phyloP scores from a whole-genome alignment of 2,113 vertebrate species.

The Cavia porcellus region DNA sequence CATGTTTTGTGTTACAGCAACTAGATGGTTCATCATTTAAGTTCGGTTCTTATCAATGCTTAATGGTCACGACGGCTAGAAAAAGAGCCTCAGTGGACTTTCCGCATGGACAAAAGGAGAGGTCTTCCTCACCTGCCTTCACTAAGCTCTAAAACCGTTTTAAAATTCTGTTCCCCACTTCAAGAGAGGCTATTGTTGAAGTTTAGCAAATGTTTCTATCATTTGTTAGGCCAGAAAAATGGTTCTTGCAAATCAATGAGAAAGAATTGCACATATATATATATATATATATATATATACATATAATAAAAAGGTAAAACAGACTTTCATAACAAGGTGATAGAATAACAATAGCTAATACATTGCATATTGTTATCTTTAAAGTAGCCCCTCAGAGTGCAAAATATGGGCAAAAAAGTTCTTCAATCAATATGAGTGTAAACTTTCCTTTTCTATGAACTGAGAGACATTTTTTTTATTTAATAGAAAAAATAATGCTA shows the following conservation, averaged over 20 bases:
- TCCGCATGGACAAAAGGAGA: neutral
- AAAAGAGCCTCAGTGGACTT: neutral
- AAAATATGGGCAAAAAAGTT: neutral
- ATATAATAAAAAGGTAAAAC: too few species aligned
- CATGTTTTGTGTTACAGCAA: neutral
- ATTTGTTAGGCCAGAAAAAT: slow-evolving; percentile 26
- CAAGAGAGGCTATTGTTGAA: slow-evolving; percentile 27
- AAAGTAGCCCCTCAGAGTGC: neutral
- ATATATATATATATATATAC: neutral
- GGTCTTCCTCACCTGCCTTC: neutral
- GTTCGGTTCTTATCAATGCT: neutral
- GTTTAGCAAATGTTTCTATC: neutral
- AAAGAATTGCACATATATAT: neutral
- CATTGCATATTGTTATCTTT: neutral
- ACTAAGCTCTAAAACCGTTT: slow-evolving; percentile 22
- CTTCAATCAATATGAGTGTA: neutral
- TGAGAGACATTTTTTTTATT: neutral
- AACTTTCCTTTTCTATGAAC: neutral
- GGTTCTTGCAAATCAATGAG: slow-evolving; percentile 46
- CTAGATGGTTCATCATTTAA: neutral
- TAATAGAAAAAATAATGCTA: neutral
- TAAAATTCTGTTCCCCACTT: neutral
- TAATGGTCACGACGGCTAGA: neutral
- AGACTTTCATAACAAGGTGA: neutral
- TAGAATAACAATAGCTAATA: neutral